Evolutionary conservation across 35 echinoderm and acorn worm species (phyloP).

Genomic region (Apostichopus californicus): DNA sequence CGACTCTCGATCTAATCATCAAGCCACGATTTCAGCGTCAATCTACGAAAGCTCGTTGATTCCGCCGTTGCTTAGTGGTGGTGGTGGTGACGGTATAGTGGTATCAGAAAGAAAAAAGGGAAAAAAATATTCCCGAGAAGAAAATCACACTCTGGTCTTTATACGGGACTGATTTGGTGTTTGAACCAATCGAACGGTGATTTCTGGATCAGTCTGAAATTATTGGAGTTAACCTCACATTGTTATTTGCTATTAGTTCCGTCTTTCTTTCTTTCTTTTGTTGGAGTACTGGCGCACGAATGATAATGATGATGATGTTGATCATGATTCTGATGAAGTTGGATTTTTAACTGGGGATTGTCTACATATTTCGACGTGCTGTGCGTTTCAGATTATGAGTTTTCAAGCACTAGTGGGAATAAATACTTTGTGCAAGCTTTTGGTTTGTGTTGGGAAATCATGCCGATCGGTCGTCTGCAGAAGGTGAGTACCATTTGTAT

Average conservation of each 20-base stretch:
- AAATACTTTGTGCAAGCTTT: not conserved
- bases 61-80: not conserved
- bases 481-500: slow-evolving; percentile 26
- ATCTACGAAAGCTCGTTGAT: not conserved
- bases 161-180: not conserved
- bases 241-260: not conserved
- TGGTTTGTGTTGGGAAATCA: slow-evolving; percentile 8
- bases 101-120: not conserved
- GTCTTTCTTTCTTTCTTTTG: too few relatives aligned
- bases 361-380: not conserved
- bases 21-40: not conserved
- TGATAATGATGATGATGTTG: too few relatives aligned
- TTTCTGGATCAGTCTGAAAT: not conserved
- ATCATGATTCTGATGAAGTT: not conserved
- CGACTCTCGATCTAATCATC: slow-evolving; percentile 2
- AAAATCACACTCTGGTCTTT: not conserved
- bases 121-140: not conserved
- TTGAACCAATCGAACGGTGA: not conserved
- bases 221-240: not conserved
- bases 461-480: slow-evolving; percentile 32
- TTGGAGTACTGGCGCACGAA: too few relatives aligned
- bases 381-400: slow-evolving; percentile 9
- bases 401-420: not conserved
- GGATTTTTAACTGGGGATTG: not conserved
- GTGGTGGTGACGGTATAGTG: not conserved